Conservation (phyloP, 2,113 vertebrate genomes). For the Zosterops borbonicus region DNA sequence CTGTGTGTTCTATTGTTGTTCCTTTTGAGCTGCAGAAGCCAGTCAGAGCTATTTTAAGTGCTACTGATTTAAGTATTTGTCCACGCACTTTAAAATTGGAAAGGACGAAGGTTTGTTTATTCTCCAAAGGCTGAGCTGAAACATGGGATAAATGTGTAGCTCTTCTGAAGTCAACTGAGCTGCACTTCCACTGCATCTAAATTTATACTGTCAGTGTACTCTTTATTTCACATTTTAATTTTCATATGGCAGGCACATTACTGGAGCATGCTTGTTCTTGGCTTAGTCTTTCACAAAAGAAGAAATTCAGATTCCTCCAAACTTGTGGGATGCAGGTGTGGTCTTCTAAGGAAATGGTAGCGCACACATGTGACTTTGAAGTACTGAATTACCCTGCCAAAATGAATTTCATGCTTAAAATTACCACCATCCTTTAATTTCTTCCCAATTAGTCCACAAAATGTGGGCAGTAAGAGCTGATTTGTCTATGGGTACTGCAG, state of each 20-base stretch:
- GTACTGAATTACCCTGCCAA: neutral
- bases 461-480: neutral
- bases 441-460: neutral
- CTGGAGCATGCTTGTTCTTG: neutral
- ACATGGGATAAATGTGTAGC: neutral
- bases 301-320: neutral
- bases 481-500: neutral
- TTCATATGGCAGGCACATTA: neutral
- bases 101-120: neutral
- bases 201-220: neutral
- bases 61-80: conserved; percentile 9
- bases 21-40: neutral
- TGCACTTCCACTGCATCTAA: neutral
- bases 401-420: neutral
- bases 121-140: neutral
- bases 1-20: neutral
- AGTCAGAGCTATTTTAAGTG: conserved; percentile 9
- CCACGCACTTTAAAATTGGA: neutral
- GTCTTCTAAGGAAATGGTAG: neutral
- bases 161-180: neutral
- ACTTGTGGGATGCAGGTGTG: neutral
- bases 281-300: neutral
- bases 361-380: neutral
- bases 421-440: neutral
- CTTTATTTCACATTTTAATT: neutral